A percentile compares a stretch with the other conserved stretches of the same genome.
Evolutionary conservation across 2,797 vertebrate species (phyloP).

Genomic region (Meda fulgida): DNA sequence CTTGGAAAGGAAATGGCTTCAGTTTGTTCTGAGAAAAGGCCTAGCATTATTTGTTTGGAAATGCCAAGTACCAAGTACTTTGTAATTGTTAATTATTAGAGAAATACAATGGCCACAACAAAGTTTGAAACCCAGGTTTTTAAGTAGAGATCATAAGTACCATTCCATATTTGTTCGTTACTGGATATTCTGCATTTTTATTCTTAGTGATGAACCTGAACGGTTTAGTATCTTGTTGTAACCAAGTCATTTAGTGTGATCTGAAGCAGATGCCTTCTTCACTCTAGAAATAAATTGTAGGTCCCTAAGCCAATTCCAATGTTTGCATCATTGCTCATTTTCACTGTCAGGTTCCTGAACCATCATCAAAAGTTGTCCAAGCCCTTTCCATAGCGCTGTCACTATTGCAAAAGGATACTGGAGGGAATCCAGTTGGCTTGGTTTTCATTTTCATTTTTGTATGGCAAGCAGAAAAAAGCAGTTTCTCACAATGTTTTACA

Average conservation of each 20-base stretch:
- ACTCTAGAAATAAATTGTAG: constrained; percentile 7
- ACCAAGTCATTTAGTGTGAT: constrained; percentile 22
- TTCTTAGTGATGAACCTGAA: background rate
- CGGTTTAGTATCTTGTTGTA: constrained; percentile 3
- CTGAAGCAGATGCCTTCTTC: constrained; percentile 30
- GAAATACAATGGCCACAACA: too few relatives aligned
- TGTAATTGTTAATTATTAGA: too few relatives aligned
- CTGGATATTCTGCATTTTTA: constrained; percentile 12
- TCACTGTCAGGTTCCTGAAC: constrained; percentile 31
- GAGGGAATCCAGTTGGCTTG: constrained; percentile 32
- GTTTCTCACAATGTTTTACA: constrained; percentile 1
- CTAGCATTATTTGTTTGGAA: background rate
- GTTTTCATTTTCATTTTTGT: constrained; percentile 19
- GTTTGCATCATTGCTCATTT: constrained; percentile 31
- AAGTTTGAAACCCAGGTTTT: background rate
- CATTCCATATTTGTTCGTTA: constrained; percentile 4
- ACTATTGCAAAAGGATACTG: constrained; percentile 34
- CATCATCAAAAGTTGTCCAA: constrained; percentile 10
- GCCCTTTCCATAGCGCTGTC: constrained; percentile 27
- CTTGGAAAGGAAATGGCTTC: background rate
- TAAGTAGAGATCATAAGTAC: background rate
- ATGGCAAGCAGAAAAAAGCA: constrained; percentile 6
- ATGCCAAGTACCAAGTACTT: background rate
- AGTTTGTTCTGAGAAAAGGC: background rate
- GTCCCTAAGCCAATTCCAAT: background rate